These are phyloP conservation scores for Bombus waltoni DNA, from an alignment of 1,140 invertebrate genomes.

Conservation along the genomic window DNA sequence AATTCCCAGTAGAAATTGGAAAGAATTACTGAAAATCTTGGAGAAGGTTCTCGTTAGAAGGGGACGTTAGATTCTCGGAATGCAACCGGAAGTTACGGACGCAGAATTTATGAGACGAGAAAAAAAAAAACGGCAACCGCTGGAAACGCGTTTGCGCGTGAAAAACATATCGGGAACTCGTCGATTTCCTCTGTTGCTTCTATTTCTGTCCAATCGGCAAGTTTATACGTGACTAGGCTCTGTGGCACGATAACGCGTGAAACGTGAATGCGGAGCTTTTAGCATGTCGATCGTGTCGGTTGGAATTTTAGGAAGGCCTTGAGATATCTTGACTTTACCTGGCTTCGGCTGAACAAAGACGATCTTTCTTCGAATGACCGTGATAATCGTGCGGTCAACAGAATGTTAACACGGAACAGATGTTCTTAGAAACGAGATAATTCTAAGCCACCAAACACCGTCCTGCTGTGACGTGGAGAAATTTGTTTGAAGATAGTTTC, in stretches of 20 bases:
- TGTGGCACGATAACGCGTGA: neutral
- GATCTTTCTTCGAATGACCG: constrained; percentile 15
- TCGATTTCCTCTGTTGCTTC: neutral
- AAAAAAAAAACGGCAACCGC: neutral
- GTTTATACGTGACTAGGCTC: neutral
- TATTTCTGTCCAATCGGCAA: neutral
- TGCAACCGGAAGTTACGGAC: constrained; percentile 61
- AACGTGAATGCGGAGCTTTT: neutral
- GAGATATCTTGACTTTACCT: neutral
- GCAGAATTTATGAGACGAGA: neutral
- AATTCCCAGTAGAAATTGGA: neutral
- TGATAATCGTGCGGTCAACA: neutral
- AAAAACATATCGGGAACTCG: constrained; percentile 1
- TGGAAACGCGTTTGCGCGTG: neutral
- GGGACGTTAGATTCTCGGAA: neutral
- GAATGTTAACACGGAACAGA: constrained; percentile 7
- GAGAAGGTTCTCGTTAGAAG: neutral
- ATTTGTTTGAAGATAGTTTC: constrained; percentile 18
- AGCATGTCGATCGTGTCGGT: neutral
- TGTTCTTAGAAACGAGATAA: neutral
- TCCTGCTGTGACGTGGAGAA: neutral
- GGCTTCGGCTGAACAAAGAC: constrained; percentile 8
- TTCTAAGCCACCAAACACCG: neutral
- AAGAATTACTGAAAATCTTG: neutral
- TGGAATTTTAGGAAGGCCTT: neutral